Conservation (phyloP, 2,888 invertebrate genomes). For the Tetrapedia diversipes region DNA sequence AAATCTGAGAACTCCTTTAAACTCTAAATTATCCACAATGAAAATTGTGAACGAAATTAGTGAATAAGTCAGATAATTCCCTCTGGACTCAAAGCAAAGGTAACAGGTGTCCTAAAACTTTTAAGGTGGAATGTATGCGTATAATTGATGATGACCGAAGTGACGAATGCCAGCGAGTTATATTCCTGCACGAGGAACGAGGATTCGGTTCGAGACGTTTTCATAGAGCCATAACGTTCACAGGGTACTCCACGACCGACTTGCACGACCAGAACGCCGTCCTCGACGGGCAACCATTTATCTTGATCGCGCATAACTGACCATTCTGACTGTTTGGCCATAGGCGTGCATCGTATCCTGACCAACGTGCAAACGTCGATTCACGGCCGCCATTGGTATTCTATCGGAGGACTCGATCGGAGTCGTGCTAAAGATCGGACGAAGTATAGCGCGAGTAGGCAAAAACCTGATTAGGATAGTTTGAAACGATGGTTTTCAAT, state of each 20-base stretch:
- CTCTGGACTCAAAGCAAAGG: too few relatives aligned
- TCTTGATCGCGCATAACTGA: conserved; percentile 60
- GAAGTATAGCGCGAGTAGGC: too few relatives aligned
- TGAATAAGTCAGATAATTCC: too few relatives aligned
- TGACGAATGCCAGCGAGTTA: conserved; percentile 41
- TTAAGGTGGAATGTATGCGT: too few relatives aligned
- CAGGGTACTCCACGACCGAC: conserved; percentile 15
- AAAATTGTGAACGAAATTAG: too few relatives aligned
- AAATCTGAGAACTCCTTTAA: too few relatives aligned
- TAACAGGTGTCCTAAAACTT: too few relatives aligned
- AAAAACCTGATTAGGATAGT: too few relatives aligned
- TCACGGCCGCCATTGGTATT: conserved; percentile 31
- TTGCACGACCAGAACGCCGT: conserved; percentile 15
- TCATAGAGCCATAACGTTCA: conserved; percentile 35
- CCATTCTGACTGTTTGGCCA: conserved; percentile 50
- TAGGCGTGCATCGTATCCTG: conserved; percentile 30
- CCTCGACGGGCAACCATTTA: conserved; percentile 40
- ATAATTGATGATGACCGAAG: conserved; percentile 40
- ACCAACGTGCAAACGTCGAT: conserved; percentile 39
- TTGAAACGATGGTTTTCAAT: too few relatives aligned
- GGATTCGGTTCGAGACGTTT: conserved; percentile 13
- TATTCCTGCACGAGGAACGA: conserved; percentile 12
- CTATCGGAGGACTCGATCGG: conserved; percentile 43
- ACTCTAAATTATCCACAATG: too few relatives aligned
- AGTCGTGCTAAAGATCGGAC: too few relatives aligned